phyloP scores from a whole-genome alignment of 1,140 invertebrate genomes.

The Drosophila dunni region DNA sequence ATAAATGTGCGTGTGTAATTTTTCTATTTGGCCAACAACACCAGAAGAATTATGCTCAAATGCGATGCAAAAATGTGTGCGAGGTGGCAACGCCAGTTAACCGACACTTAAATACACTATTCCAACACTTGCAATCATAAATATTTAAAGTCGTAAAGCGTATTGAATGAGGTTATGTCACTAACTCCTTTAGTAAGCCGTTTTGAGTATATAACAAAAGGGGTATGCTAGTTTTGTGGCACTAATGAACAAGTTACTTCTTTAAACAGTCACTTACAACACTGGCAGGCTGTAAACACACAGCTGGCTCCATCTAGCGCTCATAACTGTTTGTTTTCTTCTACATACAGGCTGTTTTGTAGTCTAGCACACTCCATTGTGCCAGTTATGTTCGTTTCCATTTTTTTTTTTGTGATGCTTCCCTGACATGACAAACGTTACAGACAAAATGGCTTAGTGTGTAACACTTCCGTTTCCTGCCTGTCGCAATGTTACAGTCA shows the following conservation, averaged over 20 bases:
- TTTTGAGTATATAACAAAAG: background rate
- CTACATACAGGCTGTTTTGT: background rate
- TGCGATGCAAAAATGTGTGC: slow-evolving; percentile 36
- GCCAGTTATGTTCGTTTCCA: slow-evolving; percentile 10
- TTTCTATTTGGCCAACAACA: slow-evolving; percentile 42
- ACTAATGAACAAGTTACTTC: no score
- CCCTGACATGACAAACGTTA: slow-evolving; percentile 58
- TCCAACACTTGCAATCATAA: background rate
- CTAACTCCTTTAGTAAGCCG: background rate
- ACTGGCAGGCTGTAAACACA: no score
- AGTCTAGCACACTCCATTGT: background rate
- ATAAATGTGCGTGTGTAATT: slow-evolving; percentile 56
- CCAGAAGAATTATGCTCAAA: slow-evolving; percentile 11
- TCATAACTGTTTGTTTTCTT: background rate
- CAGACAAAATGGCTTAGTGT: slow-evolving; percentile 74
- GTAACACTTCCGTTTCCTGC: slow-evolving; percentile 76
- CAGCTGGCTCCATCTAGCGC: no score
- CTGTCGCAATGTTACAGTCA: slow-evolving; percentile 4
- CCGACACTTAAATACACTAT: slow-evolving; percentile 14
- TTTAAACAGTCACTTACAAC: no score
- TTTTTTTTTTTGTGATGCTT: slow-evolving; percentile 18
- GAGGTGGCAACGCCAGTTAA: background rate
- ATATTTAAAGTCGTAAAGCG: background rate
- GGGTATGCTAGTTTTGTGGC: background rate
- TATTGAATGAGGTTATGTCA: background rate